phyloP scores from a whole-genome alignment of 2,113 vertebrate genomes.

The Strigops habroptila region DNA sequence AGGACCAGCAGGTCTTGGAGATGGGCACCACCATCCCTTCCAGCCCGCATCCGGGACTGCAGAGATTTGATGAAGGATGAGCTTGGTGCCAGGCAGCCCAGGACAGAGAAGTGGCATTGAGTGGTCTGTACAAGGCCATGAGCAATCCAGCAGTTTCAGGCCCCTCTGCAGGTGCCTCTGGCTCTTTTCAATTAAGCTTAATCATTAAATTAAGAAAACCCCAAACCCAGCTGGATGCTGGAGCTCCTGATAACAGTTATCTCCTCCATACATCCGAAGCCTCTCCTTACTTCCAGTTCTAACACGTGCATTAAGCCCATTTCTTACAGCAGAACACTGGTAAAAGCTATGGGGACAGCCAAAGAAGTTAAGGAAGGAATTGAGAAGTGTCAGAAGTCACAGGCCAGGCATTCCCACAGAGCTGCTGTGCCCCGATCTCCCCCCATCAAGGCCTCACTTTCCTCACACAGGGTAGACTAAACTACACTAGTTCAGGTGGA shows the following conservation, averaged over 20 bases:
- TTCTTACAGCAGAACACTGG: not conserved
- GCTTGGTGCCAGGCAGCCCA: not conserved
- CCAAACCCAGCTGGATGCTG: not conserved
- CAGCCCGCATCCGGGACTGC: not conserved
- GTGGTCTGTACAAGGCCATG: not conserved
- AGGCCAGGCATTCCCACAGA: not conserved
- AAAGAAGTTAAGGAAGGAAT: not conserved
- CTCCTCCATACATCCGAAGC: not conserved
- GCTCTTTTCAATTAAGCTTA: not conserved
- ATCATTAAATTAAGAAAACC: not conserved
- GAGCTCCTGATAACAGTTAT: conserved; percentile 11
- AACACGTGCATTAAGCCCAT: not conserved
- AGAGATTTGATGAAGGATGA: not conserved
- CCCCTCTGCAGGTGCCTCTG: not conserved
- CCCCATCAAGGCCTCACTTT: not conserved
- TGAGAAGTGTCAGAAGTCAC: not conserved
- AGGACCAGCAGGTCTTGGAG: not conserved
- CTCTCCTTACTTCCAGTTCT: not conserved
- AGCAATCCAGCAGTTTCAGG: not conserved
- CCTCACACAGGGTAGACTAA: not conserved
- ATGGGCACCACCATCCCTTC: not conserved
- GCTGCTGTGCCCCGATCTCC: fast-evolving
- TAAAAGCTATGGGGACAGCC: not conserved
- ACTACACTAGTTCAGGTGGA: not conserved
- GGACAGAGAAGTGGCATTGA: not conserved